Evolutionary conservation across 1,140 invertebrate genomes (phyloP).

Genomic region (Meloidogyne hapla): DNA sequence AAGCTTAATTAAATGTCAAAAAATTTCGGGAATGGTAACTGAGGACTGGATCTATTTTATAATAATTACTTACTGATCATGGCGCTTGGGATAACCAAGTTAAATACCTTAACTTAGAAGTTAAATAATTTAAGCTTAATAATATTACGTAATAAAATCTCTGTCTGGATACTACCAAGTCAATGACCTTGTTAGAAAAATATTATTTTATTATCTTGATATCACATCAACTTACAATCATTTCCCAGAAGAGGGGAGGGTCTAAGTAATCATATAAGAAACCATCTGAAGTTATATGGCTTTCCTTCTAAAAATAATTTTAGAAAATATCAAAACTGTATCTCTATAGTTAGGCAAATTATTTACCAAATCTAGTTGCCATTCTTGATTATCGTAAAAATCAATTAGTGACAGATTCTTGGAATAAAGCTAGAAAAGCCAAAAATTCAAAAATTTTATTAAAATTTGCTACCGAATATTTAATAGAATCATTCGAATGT

Average conservation of each 20-base stretch:
- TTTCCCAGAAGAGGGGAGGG: slow-evolving; percentile 63
- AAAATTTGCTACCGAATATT: slow-evolving; percentile 43
- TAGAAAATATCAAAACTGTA: not conserved
- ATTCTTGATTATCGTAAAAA: slow-evolving; percentile 64
- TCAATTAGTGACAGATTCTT: slow-evolving; percentile 62
- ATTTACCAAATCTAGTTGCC: slow-evolving; percentile 57
- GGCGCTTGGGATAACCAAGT: slow-evolving; percentile 60
- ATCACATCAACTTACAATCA: slow-evolving; percentile 47
- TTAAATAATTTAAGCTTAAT: not conserved
- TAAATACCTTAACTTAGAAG: slow-evolving; percentile 54
- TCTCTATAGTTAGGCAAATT: not conserved
- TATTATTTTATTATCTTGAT: not conserved
- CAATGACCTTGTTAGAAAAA: slow-evolving; percentile 41
- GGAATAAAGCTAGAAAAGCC: slow-evolving; percentile 43
- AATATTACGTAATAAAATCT: slow-evolving; percentile 61
- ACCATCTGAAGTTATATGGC: slow-evolving; percentile 57
- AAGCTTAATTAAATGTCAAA: slow-evolving; percentile 22
- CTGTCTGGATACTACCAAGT: slow-evolving; percentile 58
- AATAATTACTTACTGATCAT: slow-evolving; percentile 47
- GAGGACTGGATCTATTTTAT: too few species aligned
- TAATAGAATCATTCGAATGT: slow-evolving; percentile 64
- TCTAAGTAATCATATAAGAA: slow-evolving; percentile 63
- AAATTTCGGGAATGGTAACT: too few species aligned
- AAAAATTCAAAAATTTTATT: too few species aligned
- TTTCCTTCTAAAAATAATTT: slow-evolving; percentile 44